Evolutionary conservation across 2,888 invertebrate genomes (phyloP).

Genomic region (Xestia c-nigrum): DNA sequence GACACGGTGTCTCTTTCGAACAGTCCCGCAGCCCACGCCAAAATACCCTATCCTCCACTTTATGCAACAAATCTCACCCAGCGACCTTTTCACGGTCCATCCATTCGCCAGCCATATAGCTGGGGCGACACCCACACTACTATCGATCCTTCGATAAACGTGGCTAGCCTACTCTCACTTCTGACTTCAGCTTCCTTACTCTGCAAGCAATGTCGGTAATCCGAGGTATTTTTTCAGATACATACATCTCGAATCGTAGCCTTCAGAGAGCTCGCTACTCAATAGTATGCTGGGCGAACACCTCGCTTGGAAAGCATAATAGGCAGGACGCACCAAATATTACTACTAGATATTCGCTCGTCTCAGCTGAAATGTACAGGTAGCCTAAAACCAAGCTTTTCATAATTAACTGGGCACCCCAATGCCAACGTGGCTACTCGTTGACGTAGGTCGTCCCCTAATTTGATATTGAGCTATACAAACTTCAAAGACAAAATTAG

Average conservation of each 20-base stretch:
- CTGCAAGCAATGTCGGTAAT: neutral
- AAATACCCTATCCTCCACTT: neutral
- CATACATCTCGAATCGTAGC: neutral
- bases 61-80: neutral
- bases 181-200: neutral
- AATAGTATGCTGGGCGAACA: neutral
- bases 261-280: neutral
- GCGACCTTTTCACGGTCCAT: neutral
- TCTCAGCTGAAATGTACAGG: neutral
- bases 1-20: too few relatives aligned
- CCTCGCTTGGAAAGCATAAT: neutral
- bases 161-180: too few relatives aligned
- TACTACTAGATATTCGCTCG: neutral
- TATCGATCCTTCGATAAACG: neutral
- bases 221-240: neutral
- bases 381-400: conserved; percentile 33
- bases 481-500: conserved; percentile 54
- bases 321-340: neutral
- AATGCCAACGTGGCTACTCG: conserved; percentile 21
- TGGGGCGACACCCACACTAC: too few relatives aligned
- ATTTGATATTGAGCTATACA: conserved; percentile 48
- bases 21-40: too few relatives aligned
- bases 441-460: conserved; percentile 51
- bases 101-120: neutral
- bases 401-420: conserved; percentile 41